Evolutionary conservation across 2,888 invertebrate genomes (phyloP).

Genomic region (Cepaea hortensis): DNA sequence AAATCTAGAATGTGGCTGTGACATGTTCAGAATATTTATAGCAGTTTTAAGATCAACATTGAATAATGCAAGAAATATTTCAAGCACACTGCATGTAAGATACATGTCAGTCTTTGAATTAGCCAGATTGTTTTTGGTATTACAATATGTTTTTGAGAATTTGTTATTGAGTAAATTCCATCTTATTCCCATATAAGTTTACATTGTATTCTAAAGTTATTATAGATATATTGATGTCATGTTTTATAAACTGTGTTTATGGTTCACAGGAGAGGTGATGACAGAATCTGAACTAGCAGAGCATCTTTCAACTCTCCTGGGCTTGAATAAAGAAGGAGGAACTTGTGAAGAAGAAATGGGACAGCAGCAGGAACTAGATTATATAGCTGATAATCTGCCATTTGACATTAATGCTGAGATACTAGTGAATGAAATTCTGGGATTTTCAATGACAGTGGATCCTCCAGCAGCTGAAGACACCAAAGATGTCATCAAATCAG

Average conservation of each 20-base stretch:
- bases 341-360: slow-evolving; percentile 73
- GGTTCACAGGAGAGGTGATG: slow-evolving; percentile 75
- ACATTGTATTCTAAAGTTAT: neutral
- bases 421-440: slow-evolving; percentile 73
- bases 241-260: neutral
- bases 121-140: too few relatives aligned
- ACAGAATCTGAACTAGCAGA: slow-evolving; percentile 76
- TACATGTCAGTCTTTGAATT: too few relatives aligned
- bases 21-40: too few relatives aligned
- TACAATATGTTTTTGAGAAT: neutral
- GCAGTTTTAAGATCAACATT: too few relatives aligned
- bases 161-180: neutral
- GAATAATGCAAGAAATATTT: too few relatives aligned
- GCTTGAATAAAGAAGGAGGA: slow-evolving; percentile 74
- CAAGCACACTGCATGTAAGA: too few relatives aligned
- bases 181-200: neutral
- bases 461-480: slow-evolving; percentile 32
- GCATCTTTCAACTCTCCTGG: slow-evolving; percentile 74
- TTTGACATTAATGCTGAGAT: slow-evolving; percentile 71
- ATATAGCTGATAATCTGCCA: slow-evolving; percentile 74
- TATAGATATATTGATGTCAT: neutral
- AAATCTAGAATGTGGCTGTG: too few relatives aligned
- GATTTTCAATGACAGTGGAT: slow-evolving; percentile 68
- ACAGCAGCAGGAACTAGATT: slow-evolving; percentile 64
- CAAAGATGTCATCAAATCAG: slow-evolving; percentile 46